Conservation (phyloP, 2,888 invertebrate genomes). For the Bruchidius siliquastri region DNA sequence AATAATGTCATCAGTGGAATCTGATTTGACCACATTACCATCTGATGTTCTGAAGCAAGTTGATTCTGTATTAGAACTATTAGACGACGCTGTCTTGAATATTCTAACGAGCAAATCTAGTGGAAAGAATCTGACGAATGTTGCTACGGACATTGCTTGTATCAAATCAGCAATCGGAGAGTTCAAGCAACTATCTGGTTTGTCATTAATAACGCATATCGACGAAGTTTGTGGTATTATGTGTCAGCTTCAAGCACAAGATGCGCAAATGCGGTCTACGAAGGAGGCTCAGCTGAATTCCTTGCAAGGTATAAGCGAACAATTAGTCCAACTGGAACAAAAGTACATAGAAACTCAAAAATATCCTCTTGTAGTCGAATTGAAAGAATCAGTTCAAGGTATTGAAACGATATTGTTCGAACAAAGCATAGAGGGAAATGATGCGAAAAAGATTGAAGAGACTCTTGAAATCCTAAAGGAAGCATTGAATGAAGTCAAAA, state of each 20-base stretch:
- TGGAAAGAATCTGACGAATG: background rate
- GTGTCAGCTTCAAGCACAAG: background rate
- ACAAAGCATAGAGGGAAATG: background rate
- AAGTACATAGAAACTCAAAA: background rate
- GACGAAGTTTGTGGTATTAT: background rate
- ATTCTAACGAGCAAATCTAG: background rate
- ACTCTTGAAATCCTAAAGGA: conserved; percentile 2
- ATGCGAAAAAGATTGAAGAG: conserved; percentile 2
- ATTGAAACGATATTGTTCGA: background rate
- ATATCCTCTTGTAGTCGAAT: background rate
- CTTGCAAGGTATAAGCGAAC: background rate
- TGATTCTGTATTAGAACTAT: background rate
- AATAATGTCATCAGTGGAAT: background rate
- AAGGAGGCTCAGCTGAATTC: background rate
- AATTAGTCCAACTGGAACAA: background rate
- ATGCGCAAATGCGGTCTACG: background rate
- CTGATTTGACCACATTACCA: background rate
- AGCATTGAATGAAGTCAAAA: background rate
- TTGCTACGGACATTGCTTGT: background rate
- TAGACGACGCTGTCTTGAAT: background rate
- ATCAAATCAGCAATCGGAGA: background rate
- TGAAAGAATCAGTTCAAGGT: background rate
- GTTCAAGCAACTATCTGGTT: background rate
- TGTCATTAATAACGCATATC: background rate
- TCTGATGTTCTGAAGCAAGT: background rate